Percentiles rank a stretch among this genome's conserved stretches.
Conservation (phyloP, 2,888 invertebrate species). For the Caenorhabditis sp. region DNA sequence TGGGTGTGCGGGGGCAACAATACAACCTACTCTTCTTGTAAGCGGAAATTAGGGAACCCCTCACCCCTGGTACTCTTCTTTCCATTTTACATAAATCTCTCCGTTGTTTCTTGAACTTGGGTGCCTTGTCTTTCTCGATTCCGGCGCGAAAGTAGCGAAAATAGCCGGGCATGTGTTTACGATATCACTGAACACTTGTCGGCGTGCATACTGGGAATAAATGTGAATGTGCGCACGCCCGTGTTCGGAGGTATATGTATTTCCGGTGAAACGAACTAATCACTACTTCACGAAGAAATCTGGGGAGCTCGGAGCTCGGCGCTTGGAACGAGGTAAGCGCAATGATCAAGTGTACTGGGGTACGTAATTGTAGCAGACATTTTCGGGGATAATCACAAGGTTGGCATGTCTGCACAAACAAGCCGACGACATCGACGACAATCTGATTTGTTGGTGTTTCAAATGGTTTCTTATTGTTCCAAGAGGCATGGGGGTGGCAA, state of each 20-base stretch:
- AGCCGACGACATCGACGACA: not conserved
- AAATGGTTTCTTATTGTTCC: not conserved
- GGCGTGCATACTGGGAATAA: conserved; percentile 23
- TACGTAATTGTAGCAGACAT: conserved; percentile 6
- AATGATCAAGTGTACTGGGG: not conserved
- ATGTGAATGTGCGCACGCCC: conserved; percentile 21
- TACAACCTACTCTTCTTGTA: not conserved
- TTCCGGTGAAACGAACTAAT: conserved; percentile 23
- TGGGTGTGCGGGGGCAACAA: not conserved
- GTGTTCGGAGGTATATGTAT: conserved; percentile 24
- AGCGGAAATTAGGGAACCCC: not conserved
- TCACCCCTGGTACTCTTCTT: too few species aligned
- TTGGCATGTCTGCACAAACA: not conserved
- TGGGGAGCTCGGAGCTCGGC: too few species aligned
- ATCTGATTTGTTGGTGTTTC: not conserved
- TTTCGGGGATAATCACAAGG: conserved; percentile 41
- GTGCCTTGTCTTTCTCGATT: conserved; percentile 1
- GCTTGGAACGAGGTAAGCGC: not conserved
- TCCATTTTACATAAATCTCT: not conserved
- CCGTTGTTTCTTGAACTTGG: conserved; percentile 5
- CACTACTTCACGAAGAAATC: conserved; percentile 2
- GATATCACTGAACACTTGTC: conserved; percentile 43
- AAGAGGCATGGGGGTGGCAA: not conserved
- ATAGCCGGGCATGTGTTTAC: conserved; percentile 41
- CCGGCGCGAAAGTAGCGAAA: conserved; percentile 19